Conservation (phyloP, 2,888 invertebrate genomes). For the Lymantria dispar region DNA sequence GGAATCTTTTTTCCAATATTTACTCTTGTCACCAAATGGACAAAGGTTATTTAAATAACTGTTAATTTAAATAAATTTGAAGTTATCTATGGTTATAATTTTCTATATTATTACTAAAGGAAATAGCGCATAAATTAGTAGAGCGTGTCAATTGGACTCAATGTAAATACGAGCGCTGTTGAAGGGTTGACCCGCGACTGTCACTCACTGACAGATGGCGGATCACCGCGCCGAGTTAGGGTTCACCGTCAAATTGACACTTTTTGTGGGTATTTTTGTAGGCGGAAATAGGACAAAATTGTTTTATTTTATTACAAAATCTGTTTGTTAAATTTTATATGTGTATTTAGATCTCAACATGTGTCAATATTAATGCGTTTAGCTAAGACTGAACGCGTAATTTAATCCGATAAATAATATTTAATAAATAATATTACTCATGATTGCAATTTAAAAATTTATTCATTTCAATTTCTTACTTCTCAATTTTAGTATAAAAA, state of each 20-base stretch:
- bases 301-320: constrained; percentile 15
- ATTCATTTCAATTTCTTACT: no score
- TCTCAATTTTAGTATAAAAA: no score
- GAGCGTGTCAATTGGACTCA: constrained; percentile 28
- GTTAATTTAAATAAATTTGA: neutral
- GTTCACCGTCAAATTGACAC: constrained; percentile 32
- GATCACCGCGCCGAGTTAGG: constrained; percentile 34
- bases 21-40: no score
- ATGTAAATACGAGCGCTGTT: constrained; percentile 33
- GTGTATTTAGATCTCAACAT: no score
- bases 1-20: no score
- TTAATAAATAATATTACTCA: no score
- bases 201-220: constrained; percentile 53
- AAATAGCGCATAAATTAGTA: constrained; percentile 24
- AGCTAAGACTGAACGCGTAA: no score
- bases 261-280: constrained; percentile 22
- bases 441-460: no score
- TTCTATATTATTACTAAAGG: constrained; percentile 8
- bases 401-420: no score
- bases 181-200: constrained; percentile 39
- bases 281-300: constrained; percentile 27
- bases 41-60: neutral
- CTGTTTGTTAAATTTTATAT: neutral
- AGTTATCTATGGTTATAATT: neutral
- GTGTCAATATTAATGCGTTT: no score